Percentiles rank a stretch among this genome's conserved stretches.
phyloP scores from a whole-genome alignment of 2,888 invertebrate genomes.

The Apotomis capreana region DNA sequence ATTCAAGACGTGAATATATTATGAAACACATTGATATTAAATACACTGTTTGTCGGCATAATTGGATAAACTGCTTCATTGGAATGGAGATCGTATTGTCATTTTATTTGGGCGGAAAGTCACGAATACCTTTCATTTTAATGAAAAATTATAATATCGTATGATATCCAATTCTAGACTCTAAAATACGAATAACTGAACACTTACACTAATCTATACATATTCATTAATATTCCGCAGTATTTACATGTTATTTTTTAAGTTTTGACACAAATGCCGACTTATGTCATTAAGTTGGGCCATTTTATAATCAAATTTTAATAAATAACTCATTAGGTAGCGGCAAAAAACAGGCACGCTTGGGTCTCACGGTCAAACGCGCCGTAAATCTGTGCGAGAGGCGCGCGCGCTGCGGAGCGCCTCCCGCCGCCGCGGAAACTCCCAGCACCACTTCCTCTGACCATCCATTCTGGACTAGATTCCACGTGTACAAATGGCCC shows the following conservation, averaged over 20 bases:
- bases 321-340: conserved; percentile 76
- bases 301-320: conserved; percentile 78
- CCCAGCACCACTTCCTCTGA: conserved; percentile 58
- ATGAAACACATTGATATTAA: neutral
- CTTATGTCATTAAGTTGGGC: conserved; percentile 67
- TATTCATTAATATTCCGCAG: conserved; percentile 64
- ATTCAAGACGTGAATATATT: neutral
- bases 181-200: conserved; percentile 59
- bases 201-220: conserved; percentile 54
- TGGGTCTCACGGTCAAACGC: conserved; percentile 80
- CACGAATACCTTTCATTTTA: neutral
- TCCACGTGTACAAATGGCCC: neutral
- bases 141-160: neutral
- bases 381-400: conserved; percentile 69
- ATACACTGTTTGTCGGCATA: neutral
- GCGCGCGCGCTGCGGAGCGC: conserved; percentile 55
- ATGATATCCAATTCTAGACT: neutral
- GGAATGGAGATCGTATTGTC: neutral
- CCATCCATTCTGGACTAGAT: neutral
- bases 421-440: conserved; percentile 51
- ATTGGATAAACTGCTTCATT: neutral
- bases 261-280: conserved; percentile 65
- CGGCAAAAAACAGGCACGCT: conserved; percentile 76
- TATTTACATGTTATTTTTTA: conserved; percentile 66
- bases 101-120: neutral